Base-by-base conservation (phyloP, 2,888 invertebrate genomes). In the Acleris literana region DNA sequence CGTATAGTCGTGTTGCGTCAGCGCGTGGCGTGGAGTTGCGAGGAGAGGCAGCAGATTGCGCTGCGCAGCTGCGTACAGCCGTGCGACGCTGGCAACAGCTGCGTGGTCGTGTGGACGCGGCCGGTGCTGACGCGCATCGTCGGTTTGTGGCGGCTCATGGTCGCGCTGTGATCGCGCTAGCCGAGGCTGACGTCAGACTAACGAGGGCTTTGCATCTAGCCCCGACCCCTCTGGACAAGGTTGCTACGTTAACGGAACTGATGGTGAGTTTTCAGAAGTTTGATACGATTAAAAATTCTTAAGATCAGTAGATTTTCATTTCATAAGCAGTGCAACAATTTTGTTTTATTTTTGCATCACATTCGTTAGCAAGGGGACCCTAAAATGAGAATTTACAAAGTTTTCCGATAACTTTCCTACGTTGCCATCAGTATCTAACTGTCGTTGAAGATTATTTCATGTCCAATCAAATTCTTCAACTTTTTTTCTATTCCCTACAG, bases 131-230 rank as follows among this genome's bases (percentile, higher is more conserved):
- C 68, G 87, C 94, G 1, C 95, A 95, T 74, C 90, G 94, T 1
- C 95, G 95, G 74, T 96, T 97, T 76, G 93, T 95, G 16, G 93
- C 94, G 3, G 95, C 95, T 16, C 97, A 97, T 68, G 95, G 95
- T 5, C 94, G 93, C 39, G 95, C 96, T 0, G 94, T 97, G 0
- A 93, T 96, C 13, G 94, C 94, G 3, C 83, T 97, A 22, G 95
- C 95, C 0, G 94, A 95, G 73, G 93, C 96, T 0, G 96, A 97
- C 74, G 95, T 95, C 0, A 91, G 95, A 46, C 86, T 97, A 17
- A 96, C 96, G 0, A 93, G 96, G 64, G 85, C 96, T 3, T 93
- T 96, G 74, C 95, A 95, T 73, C 88, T 96, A 1, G 88, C 94
- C 0, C 92, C 91, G 70, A 85, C 71, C 76, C 93, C 77, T 71